Conservation (phyloP, 2,888 invertebrate species). For the Eueremaeus valkanovi region DNA sequence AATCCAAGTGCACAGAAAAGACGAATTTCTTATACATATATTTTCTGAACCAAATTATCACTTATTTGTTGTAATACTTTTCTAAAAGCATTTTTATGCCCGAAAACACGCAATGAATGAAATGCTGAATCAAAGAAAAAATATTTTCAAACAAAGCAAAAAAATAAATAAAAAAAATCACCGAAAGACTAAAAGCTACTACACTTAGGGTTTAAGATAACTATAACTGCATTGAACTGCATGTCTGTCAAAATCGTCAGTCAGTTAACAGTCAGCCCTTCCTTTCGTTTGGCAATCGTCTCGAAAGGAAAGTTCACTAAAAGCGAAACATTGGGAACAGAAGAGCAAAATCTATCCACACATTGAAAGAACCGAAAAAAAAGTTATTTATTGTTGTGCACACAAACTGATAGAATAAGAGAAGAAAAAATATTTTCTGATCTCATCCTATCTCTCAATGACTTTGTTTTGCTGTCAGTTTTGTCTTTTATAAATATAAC, state of each 20-base stretch:
- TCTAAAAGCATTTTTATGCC: neutral
- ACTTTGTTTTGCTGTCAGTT: slow-evolving; percentile 1
- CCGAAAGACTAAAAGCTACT: neutral
- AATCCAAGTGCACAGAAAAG: neutral
- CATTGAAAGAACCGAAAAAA: neutral
- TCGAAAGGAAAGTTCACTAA: neutral
- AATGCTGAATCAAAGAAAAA: neutral
- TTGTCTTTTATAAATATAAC: neutral
- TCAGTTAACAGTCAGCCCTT: neutral
- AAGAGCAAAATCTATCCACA: neutral
- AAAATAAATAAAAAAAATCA: no score
- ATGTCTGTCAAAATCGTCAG: neutral
- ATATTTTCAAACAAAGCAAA: neutral
- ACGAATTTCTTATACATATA: neutral
- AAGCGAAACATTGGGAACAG: neutral
- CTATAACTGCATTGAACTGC: neutral
- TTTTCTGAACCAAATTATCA: neutral
- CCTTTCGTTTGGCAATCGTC: neutral
- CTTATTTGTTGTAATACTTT: neutral
- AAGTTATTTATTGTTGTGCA: neutral
- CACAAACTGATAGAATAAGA: neutral
- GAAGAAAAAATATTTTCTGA: neutral
- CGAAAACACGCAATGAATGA: neutral
- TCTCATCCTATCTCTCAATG: neutral
- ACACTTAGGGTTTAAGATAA: neutral